These are phyloP conservation scores for Cephus pygmeus DNA, from an alignment of 2,888 invertebrate genomes.

Conservation along the genomic window DNA sequence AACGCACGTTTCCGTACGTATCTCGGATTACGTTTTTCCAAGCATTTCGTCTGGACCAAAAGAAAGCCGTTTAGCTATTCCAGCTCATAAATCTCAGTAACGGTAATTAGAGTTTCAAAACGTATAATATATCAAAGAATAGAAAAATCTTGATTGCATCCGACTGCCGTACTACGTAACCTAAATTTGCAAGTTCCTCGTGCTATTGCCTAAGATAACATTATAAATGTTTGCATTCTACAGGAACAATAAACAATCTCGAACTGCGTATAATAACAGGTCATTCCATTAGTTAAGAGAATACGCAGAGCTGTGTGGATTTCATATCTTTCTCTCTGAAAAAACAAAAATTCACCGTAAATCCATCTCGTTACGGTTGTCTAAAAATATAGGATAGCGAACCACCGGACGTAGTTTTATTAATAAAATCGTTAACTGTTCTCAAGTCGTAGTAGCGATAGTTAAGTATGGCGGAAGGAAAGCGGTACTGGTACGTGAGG, in stretches of 20 bases:
- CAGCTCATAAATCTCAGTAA: background rate
- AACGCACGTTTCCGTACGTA: background rate
- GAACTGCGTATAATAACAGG: background rate
- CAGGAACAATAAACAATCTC: background rate
- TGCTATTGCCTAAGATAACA: background rate
- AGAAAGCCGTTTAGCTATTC: background rate
- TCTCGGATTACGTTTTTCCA: background rate
- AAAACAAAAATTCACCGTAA: background rate
- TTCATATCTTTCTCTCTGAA: background rate
- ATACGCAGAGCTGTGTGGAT: background rate
- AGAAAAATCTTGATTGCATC: background rate
- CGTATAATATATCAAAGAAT: background rate
- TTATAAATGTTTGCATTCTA: background rate
- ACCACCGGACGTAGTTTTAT: slow-evolving; percentile 1
- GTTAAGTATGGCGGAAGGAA: slow-evolving; percentile 18
- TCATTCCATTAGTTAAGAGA: background rate
- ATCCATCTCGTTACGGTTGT: background rate
- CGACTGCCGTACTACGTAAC: background rate
- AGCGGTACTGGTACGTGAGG: slow-evolving; percentile 14
- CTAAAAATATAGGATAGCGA: slow-evolving; percentile 7
- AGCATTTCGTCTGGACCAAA: background rate
- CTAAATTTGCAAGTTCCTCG: background rate
- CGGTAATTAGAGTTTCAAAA: background rate
- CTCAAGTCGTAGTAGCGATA: slow-evolving; percentile 1
- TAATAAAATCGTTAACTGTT: slow-evolving; percentile 10